A percentile compares a stretch with the other conserved stretches of the same genome.
phyloP scores from a whole-genome alignment of 1,140 invertebrate genomes.

The Listronotus bonariensis region DNA sequence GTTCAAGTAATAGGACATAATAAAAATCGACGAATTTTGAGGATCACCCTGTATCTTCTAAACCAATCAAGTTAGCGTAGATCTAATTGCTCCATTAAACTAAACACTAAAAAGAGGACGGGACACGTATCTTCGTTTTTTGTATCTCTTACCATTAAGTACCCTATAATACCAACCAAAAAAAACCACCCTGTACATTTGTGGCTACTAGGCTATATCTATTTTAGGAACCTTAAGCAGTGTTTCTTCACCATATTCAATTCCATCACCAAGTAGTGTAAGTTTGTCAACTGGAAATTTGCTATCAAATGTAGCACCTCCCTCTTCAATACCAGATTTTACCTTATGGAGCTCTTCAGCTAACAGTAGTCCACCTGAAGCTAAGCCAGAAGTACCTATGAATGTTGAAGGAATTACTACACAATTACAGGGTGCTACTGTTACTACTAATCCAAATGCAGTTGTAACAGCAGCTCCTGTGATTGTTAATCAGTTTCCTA shows the following conservation, averaged over 20 bases:
- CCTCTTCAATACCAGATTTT: constrained; percentile 63
- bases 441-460: constrained; percentile 5
- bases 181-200: neutral
- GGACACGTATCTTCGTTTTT: too few species aligned
- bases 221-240: constrained; percentile 26
- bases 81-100: too few species aligned
- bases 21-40: too few species aligned
- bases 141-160: too few species aligned
- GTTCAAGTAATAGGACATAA: too few species aligned
- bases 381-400: neutral
- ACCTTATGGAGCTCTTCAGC: constrained; percentile 38
- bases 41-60: too few species aligned
- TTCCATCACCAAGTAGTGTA: constrained; percentile 46
- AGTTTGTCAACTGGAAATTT: constrained; percentile 57
- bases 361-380: constrained; percentile 11
- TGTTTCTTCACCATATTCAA: constrained; percentile 49
- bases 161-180: too few species aligned
- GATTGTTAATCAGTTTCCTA: constrained; percentile 45
- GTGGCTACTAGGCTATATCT: constrained; percentile 6
- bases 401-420: constrained; percentile 2
- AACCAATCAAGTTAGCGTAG: too few species aligned
- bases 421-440: constrained; percentile 12
- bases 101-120: too few species aligned
- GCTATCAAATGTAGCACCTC: constrained; percentile 63
- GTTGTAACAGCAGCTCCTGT: constrained; percentile 30